Conservation (phyloP, 2,797 vertebrate species). For the Poecile montanus region DNA sequence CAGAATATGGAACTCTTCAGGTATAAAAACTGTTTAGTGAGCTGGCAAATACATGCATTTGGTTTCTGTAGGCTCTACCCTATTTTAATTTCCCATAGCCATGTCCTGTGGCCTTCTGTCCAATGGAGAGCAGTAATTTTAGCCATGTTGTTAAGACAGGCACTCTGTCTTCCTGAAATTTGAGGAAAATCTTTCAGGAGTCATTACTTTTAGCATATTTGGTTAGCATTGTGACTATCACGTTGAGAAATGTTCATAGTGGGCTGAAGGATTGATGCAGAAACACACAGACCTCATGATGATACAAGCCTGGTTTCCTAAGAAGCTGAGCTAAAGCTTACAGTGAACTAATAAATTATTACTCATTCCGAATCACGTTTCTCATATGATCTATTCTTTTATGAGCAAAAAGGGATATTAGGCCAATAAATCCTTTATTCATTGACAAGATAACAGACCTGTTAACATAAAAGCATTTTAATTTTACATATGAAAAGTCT, state of each 20-base stretch:
- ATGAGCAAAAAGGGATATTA: constrained; percentile 28
- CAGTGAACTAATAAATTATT: background rate
- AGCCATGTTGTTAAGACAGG: background rate
- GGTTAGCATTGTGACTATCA: background rate
- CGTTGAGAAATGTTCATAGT: background rate
- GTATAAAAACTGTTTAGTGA: background rate
- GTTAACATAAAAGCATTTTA: constrained; percentile 46
- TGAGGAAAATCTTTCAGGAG: background rate
- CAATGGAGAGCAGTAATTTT: background rate
- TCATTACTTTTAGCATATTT: background rate
- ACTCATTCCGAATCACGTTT: constrained; percentile 23
- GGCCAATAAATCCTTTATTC: constrained; percentile 25
- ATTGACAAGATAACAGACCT: constrained; percentile 52
- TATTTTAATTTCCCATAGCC: background rate
- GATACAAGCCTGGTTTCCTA: background rate
- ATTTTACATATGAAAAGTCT: constrained; percentile 61
- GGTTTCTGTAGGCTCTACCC: background rate
- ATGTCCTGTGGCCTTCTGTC: background rate
- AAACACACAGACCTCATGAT: background rate
- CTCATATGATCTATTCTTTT: constrained; percentile 31
- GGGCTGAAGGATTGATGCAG: background rate
- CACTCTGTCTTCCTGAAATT: background rate
- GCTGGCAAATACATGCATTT: background rate
- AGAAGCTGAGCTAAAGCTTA: constrained; percentile 17
- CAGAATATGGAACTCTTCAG: background rate